Percentiles rank a stretch among this genome's conserved stretches.
These are phyloP conservation scores for Epinotia bilunana DNA, from an alignment of 2,888 invertebrate genomes.

Conservation along the genomic window DNA sequence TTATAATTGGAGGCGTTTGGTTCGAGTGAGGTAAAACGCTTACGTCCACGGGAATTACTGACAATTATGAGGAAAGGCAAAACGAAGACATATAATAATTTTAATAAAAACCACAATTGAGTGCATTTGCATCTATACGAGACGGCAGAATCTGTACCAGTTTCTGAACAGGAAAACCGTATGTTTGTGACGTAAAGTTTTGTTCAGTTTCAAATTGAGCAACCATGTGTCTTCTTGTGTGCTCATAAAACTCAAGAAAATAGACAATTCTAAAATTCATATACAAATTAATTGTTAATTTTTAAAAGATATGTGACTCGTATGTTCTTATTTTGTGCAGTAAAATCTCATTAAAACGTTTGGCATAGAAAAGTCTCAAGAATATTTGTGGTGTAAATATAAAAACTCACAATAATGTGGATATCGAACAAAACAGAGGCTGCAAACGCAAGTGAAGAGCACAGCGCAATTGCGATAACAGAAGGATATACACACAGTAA, in stretches of 20 bases:
- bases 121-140: background rate
- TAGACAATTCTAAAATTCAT: too few species aligned
- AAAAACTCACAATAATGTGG: background rate
- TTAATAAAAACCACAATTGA: background rate
- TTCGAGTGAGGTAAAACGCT: too few species aligned
- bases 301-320: too few species aligned
- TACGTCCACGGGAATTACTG: too few species aligned
- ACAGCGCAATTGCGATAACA: background rate
- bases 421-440: background rate
- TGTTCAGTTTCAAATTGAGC: background rate
- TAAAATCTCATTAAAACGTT: too few species aligned
- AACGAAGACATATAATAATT: background rate
- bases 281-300: too few species aligned
- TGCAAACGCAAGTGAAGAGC: conserved; percentile 21
- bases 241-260: background rate
- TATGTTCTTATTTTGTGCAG: background rate
- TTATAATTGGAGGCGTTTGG: too few species aligned
- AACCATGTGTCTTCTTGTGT: background rate
- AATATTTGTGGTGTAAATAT: background rate
- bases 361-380: background rate
- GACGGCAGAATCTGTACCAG: background rate
- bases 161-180: conserved; percentile 3
- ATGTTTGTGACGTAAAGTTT: background rate
- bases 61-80: too few species aligned
- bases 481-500: conserved; percentile 5